These are phyloP conservation scores for Hemitrygon akajei DNA, from an alignment of 2,797 vertebrate genomes.

Conservation along the genomic window DNA sequence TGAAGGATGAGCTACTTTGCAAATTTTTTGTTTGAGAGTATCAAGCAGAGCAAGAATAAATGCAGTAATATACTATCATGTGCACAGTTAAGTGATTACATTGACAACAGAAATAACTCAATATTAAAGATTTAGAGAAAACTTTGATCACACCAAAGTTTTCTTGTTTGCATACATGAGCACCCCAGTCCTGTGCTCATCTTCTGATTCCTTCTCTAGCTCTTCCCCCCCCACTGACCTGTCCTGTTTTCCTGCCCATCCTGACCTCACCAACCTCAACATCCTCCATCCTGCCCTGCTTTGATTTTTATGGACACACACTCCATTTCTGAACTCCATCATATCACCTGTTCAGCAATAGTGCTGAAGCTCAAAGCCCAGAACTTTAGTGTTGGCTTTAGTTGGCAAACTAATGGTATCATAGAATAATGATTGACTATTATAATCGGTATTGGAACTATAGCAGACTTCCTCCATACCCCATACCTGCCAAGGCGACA, in stretches of 20 bases:
- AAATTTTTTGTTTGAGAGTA: not conserved
- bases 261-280: too few species aligned
- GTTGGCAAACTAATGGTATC: not conserved
- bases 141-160: not conserved
- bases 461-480: not conserved
- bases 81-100: not conserved
- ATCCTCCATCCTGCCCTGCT: too few species aligned
- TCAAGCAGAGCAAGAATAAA: not conserved
- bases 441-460: not conserved
- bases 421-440: not conserved
- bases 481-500: constrained; percentile 94
- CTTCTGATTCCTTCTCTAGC: not conserved
- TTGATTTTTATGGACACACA: not conserved
- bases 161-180: not conserved
- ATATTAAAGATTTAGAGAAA: too few species aligned
- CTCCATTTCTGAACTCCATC: not conserved
- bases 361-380: not conserved
- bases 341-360: not conserved
- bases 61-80: not conserved
- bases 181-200: not conserved
- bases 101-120: not conserved
- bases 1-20: not conserved
- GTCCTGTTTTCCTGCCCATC: too few species aligned
- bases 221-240: too few species aligned
- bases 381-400: not conserved